These are phyloP conservation scores for Gymnoscopelus braueri DNA, from an alignment of 2,797 vertebrate genomes.

Conservation along the genomic window DNA sequence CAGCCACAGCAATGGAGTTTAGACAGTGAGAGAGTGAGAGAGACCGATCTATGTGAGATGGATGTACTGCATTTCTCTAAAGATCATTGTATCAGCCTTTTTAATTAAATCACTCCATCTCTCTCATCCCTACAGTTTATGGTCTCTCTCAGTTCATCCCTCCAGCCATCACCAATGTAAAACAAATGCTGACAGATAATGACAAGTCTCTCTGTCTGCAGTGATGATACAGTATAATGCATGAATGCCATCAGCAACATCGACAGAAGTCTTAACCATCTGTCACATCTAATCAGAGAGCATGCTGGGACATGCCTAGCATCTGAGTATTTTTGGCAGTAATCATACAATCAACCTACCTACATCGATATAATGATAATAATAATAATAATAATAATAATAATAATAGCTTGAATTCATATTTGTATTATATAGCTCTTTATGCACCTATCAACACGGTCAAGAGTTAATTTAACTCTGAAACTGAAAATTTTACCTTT, in stretches of 20 bases:
- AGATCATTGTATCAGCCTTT: background rate
- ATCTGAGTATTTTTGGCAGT: too few relatives aligned
- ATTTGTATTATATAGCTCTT: too few relatives aligned
- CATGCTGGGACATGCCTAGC: background rate
- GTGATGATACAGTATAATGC: background rate
- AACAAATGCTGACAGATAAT: background rate
- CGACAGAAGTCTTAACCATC: background rate
- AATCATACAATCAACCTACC: too few relatives aligned
- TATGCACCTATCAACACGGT: too few relatives aligned
- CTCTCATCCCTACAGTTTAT: background rate
- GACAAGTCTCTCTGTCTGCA: background rate
- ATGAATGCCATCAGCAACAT: background rate
- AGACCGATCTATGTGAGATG: background rate
- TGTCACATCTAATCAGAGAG: slow-evolving; percentile 8
- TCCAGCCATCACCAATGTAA: background rate
- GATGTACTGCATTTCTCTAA: background rate
- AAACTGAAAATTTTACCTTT: too few relatives aligned
- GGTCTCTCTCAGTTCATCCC: background rate
- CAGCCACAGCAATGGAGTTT: background rate
- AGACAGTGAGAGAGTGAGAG: background rate
- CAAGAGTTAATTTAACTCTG: too few relatives aligned
- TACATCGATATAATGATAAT: too few relatives aligned
- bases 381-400: too few relatives aligned
- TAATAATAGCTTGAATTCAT: too few relatives aligned
- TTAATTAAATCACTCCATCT: background rate